These are phyloP conservation scores for Naja naja DNA, from an alignment of 2,113 vertebrate species.

Conservation along the genomic window DNA sequence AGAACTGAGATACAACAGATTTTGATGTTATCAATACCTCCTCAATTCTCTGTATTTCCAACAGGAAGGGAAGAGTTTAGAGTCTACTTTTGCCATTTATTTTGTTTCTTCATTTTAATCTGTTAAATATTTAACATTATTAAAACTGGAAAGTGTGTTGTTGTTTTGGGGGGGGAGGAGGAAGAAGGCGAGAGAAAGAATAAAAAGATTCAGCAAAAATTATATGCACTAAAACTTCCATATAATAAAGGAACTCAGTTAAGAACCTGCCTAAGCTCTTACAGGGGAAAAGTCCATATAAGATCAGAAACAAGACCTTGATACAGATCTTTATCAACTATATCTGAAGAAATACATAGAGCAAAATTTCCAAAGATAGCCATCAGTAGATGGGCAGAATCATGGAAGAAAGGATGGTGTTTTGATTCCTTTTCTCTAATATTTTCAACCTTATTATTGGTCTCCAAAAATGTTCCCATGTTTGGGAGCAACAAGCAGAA, in stretches of 20 bases:
- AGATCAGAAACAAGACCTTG: background rate
- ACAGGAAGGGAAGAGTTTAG: slow-evolving; percentile 32
- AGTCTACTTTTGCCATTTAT: background rate
- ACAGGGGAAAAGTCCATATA: background rate
- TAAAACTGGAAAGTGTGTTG: background rate
- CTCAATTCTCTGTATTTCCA: slow-evolving; percentile 41
- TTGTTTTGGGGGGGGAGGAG: background rate
- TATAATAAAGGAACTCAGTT: background rate
- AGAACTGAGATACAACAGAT: slow-evolving; percentile 62
- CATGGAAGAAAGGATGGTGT: background rate
- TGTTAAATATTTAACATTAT: background rate
- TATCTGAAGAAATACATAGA: background rate
- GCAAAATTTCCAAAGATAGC: background rate
- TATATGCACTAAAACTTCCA: background rate
- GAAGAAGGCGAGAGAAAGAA: background rate
- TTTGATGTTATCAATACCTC: slow-evolving; percentile 67
- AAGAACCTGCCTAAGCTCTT: too few species aligned
- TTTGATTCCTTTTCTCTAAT: background rate
- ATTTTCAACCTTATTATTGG: background rate
- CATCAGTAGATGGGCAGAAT: background rate
- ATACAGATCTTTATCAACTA: background rate
- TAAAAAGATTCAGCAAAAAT: background rate
- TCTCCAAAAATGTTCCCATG: slow-evolving; percentile 8
- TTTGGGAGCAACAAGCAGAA: background rate
- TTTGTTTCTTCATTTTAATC: background rate